phyloP scores from a whole-genome alignment of 2,888 invertebrate genomes.

The Sphinx pinastri region DNA sequence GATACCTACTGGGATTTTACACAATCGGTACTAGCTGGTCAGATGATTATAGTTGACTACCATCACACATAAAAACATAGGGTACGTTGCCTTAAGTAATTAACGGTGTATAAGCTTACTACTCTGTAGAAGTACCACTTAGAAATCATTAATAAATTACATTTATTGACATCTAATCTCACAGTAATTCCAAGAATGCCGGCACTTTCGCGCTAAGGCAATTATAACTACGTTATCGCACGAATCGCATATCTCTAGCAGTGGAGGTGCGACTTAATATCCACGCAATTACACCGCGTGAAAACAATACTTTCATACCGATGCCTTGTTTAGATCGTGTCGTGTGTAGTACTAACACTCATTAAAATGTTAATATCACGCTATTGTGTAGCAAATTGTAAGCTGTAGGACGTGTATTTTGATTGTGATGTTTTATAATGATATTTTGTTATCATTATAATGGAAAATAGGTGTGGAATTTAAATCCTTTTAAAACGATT shows the following conservation, averaged over 20 bases:
- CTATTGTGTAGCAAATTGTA: slow-evolving; percentile 1
- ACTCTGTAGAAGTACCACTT: neutral
- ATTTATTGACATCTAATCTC: neutral
- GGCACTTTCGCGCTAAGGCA: neutral
- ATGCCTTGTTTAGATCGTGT: slow-evolving; percentile 6
- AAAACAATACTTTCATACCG: slow-evolving; percentile 14
- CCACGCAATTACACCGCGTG: slow-evolving; percentile 5
- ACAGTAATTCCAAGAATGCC: neutral
- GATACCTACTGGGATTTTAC: too few species aligned
- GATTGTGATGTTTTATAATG: neutral
- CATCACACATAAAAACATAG: too few species aligned
- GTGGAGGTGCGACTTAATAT: neutral
- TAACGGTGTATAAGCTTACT: neutral
- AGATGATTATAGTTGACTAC: too few species aligned
- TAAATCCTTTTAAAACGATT: too few species aligned
- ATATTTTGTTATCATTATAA: neutral
- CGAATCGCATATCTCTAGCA: neutral
- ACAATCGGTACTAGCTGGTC: too few species aligned
- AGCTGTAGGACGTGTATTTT: too few species aligned
- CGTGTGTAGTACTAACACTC: neutral
- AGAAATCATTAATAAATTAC: neutral
- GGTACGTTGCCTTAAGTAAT: neutral
- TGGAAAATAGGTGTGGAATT: neutral
- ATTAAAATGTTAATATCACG: slow-evolving; percentile 3
- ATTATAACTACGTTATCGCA: slow-evolving; percentile 7